A percentile compares a stretch with the other conserved stretches of the same genome.
These are phyloP conservation scores for Scaptomyza tumidula DNA, from an alignment of 2,888 invertebrate genomes.

Conservation along the genomic window DNA sequence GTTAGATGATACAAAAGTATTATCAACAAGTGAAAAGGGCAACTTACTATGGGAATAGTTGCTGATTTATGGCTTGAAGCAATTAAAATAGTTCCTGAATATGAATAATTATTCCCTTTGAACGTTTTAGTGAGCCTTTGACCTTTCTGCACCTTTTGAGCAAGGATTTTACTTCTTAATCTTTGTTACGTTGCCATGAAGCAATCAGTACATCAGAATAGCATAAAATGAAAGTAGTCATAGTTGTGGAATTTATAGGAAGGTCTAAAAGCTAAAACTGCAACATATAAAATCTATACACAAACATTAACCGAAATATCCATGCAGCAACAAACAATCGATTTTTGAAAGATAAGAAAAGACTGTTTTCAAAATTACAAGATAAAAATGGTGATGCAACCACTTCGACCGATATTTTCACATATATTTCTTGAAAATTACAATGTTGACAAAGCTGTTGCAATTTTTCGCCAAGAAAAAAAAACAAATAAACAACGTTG, in stretches of 20 bases:
- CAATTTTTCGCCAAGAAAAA: conserved; percentile 29
- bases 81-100: background rate
- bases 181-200: conserved; percentile 15
- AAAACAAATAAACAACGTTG: conserved; percentile 14
- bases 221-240: background rate
- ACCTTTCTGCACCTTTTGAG: background rate
- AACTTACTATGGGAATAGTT: too few relatives aligned
- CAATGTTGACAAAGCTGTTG: conserved; percentile 43
- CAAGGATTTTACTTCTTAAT: background rate
- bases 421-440: conserved; percentile 21
- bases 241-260: too few relatives aligned
- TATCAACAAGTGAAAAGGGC: background rate
- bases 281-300: background rate
- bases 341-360: conserved; percentile 11
- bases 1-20: background rate
- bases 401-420: background rate
- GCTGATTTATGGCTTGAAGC: background rate
- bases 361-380: background rate
- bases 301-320: background rate
- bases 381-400: background rate
- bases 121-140: background rate
- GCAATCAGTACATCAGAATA: conserved; percentile 11
- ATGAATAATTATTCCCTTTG: background rate
- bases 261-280: background rate
- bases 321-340: background rate